phyloP scores from a whole-genome alignment of 2,888 invertebrate species.

The Nemoura dubitans region DNA sequence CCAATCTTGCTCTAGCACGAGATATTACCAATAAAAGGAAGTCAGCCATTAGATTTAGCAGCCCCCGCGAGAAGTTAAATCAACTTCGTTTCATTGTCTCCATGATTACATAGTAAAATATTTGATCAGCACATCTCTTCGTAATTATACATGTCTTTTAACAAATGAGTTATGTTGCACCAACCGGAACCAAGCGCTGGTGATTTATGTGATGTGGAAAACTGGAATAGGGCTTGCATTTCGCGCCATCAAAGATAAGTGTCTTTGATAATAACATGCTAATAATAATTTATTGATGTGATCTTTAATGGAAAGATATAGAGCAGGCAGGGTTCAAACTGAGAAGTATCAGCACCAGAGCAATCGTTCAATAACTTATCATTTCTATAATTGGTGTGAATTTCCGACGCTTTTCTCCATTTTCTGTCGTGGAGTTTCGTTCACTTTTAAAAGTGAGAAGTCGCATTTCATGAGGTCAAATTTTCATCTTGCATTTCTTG shows the following conservation, averaged over 20 bases:
- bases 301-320: conserved; percentile 8
- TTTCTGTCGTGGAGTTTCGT: background rate
- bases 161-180: conserved; percentile 57
- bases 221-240: conserved; percentile 28
- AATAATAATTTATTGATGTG: conserved; percentile 56
- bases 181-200: background rate
- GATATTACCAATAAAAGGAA: conserved; percentile 7
- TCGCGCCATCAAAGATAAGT: conserved; percentile 54
- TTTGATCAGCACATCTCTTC: conserved; percentile 51
- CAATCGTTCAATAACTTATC: background rate
- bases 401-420: background rate
- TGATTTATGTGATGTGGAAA: conserved; percentile 9
- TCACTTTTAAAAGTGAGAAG: background rate
- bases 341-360: background rate
- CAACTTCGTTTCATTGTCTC: background rate
- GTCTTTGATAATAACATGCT: conserved; percentile 57
- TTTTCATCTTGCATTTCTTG: no score
- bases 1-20: background rate
- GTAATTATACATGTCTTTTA: conserved; percentile 57
- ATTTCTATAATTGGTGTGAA: conserved; percentile 7
- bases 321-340: background rate
- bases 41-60: conserved; percentile 7
- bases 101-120: conserved; percentile 49
- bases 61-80: background rate
- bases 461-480: background rate